These are phyloP conservation scores for Caenorhabditis angaria DNA, from an alignment of 2,888 invertebrate species.

Conservation along the genomic window DNA sequence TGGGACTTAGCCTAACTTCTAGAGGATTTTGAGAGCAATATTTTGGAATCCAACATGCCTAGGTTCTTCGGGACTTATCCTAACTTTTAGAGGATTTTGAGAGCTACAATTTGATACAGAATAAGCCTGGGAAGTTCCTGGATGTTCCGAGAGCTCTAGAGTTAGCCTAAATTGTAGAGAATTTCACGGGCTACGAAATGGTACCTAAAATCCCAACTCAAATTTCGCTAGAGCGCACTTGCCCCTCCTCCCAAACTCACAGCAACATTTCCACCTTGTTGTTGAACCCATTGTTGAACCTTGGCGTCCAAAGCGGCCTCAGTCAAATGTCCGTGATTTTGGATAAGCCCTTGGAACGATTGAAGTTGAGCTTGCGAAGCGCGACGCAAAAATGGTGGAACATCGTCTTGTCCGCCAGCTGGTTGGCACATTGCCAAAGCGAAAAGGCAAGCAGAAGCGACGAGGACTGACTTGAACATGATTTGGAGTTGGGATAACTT, in stretches of 20 bases:
- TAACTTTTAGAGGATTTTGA: too few relatives aligned
- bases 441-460: conserved; percentile 50
- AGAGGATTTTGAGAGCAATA: too few relatives aligned
- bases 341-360: conserved; percentile 57
- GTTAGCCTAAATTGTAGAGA: too few relatives aligned
- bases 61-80: too few relatives aligned
- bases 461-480: conserved; percentile 45
- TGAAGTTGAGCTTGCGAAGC: conserved; percentile 49
- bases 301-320: conserved; percentile 62
- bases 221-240: too few relatives aligned
- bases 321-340: conserved; percentile 48
- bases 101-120: too few relatives aligned
- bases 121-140: too few relatives aligned
- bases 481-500: neutral
- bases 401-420: conserved; percentile 39
- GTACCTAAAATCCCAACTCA: too few relatives aligned
- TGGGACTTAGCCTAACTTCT: too few relatives aligned
- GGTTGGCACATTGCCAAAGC: conserved; percentile 52
- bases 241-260: neutral
- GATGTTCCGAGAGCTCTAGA: too few relatives aligned
- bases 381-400: conserved; percentile 54
- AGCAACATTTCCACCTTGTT: conserved; percentile 38
- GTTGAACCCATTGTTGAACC: conserved; percentile 58
- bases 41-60: too few relatives aligned
- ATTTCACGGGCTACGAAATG: too few relatives aligned